These are phyloP conservation scores for Hemaris fuciformis DNA, from an alignment of 2,888 invertebrate genomes.

Conservation along the genomic window DNA sequence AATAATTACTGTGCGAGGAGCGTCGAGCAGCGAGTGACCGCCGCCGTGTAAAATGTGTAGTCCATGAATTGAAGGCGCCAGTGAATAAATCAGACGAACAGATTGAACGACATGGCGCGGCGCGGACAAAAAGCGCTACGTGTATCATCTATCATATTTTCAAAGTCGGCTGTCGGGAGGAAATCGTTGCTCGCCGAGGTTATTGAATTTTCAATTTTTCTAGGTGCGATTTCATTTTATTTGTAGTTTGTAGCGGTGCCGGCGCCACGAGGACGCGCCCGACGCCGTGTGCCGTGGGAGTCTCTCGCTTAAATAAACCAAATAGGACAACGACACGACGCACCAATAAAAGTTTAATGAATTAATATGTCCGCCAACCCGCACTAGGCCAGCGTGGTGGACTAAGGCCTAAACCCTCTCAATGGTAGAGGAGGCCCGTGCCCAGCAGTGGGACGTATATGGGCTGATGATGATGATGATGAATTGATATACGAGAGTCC, in stretches of 20 bases:
- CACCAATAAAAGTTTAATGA: not conserved
- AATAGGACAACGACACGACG: not conserved
- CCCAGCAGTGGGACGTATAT: no score
- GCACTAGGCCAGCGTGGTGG: no score
- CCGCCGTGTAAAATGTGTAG: conserved; percentile 23
- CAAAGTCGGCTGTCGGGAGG: conserved; percentile 41
- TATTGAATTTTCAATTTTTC: conserved; percentile 59
- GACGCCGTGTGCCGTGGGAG: not conserved
- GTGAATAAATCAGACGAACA: not conserved
- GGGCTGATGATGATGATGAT: no score
- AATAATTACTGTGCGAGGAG: not conserved
- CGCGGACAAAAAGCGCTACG: not conserved
- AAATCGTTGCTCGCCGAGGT: conserved; percentile 44
- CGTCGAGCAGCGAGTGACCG: conserved; percentile 9
- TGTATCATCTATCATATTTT: conserved; percentile 46
- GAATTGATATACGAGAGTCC: no score
- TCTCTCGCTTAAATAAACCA: no score
- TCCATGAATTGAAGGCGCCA: not conserved
- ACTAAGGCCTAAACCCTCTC: no score
- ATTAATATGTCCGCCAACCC: no score
- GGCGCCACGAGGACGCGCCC: conserved; percentile 21
- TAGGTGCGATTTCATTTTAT: conserved; percentile 42
- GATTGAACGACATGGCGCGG: no score
- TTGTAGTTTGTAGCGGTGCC: conserved; percentile 32
- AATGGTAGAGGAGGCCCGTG: no score